Base-by-base conservation (phyloP, 1,140 invertebrate species). In the Drosophila chauvacae region DNA sequence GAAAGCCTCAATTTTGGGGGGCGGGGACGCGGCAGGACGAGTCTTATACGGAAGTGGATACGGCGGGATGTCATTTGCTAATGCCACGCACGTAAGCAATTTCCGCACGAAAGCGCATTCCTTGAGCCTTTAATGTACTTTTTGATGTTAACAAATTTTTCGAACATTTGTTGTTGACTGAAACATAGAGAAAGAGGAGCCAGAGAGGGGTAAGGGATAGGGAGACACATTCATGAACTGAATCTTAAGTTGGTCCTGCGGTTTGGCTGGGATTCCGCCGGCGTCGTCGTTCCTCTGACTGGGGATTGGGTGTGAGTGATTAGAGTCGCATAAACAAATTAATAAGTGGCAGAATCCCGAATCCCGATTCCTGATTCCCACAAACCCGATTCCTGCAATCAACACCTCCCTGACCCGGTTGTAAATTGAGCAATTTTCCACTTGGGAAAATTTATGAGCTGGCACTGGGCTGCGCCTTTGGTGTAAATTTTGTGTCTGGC, bases 81-180 rank as follows among this genome's bases (percentile, higher is more conserved):
- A 88, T 88, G 85, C 85, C 85, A 79, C 85, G 85, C 85, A 88
- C 85, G 85, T 90, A 88, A 90, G 85, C 85, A 88, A 88, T 88
- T 88, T 88, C 85, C 85, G 85, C 85, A 88, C 85, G 85, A 88
- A 88, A 88, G 85, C 85, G 85, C 85, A 88, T 88, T 88, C 85
- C 75, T 85, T 88, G 85, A 88, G 85, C 85, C 85, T 88, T 88
- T 88, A 88, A 88, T 88, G 85, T 88, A 88, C 85, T 88, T 88
- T 88, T 90, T 88, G 85, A 88, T 88, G 85, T 88, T 88, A 88
- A 88, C 85, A 88, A 88, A 88, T 88, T 88, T 87, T 88, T 90
- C 61, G 76, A 90, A 90, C 85, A 88, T 88, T 88, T 88, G 78
- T 85, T 87, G 76, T 77, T 88, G 71, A 75, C 80, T 87, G 66